Evolutionary conservation across 2,113 vertebrate species (phyloP).

Genomic region (Pteropus alecto): DNA sequence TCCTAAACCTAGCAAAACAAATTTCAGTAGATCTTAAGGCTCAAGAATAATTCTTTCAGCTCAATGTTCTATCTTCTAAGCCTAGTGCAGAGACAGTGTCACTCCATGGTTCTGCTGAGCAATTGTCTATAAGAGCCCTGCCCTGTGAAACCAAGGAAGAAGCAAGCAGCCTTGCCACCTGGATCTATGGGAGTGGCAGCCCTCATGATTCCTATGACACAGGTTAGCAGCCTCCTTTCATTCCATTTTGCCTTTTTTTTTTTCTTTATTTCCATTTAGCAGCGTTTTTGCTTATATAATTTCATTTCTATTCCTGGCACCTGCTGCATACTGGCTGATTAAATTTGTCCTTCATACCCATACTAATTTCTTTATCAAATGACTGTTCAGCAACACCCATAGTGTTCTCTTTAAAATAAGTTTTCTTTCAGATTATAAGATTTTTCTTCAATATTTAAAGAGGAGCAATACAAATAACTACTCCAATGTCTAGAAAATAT

Average conservation of each 20-base stretch:
- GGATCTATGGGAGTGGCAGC: fast-evolving
- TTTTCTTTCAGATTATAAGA: not conserved
- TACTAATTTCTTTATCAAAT: not conserved
- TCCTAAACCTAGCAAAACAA: not conserved
- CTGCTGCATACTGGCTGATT: not conserved
- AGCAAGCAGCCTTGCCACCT: not conserved
- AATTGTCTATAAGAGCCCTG: no score
- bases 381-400: not conserved
- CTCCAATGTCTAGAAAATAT: not conserved
- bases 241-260: not conserved
- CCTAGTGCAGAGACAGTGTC: fast-evolving
- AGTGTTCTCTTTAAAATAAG: not conserved
- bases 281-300: not conserved
- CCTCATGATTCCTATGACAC: no score
- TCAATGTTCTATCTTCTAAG: not conserved
- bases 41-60: not conserved
- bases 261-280: not conserved
- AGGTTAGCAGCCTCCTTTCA: not conserved
- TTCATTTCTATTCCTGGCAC: not conserved
- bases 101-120: no score
- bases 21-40: not conserved
- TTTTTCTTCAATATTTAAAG: not conserved
- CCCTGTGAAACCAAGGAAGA: not conserved
- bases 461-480: not conserved
- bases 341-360: not conserved